Base-by-base conservation (phyloP, 2,888 invertebrate species). In the Agriopis leucophaearia region DNA sequence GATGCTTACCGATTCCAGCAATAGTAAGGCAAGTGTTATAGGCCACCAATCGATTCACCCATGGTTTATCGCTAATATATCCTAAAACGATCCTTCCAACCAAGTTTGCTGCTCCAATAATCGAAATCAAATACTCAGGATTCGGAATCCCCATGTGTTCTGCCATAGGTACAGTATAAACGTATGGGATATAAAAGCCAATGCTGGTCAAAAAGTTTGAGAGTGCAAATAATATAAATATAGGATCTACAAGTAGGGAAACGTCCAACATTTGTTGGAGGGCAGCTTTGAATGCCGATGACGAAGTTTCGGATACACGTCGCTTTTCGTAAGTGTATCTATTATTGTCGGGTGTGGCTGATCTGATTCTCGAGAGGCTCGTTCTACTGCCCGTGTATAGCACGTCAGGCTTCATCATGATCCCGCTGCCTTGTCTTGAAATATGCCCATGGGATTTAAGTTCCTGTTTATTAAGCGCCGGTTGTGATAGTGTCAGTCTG, bases 181-280 rank as follows among this genome's bases (percentile, higher is more conserved):
- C 96, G 85, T 98, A 98, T 44, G 99, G 99, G 82, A 99, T 96
- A 88, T 98, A 98, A 94, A 98, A 99, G 70, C 99, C 99, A 83
- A 99, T 96, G 85, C 98, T 99, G 51, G 98, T 98, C 84, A 97
- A 96, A 87, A 99, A 98, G 91, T 99, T 99, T 47, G 99, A 99
- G 63, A 98, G 79, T 13, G 97, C 96, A 88, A 99, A 99, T 70
- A 99, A 91, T 73, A 99, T 94, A 88, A 99, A 99, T 73, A 99
- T 94, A 38, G 96, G 95, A 88, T 99, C 97, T 78, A 96, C 95
- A 66, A 99, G 95, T 57, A 99, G 94, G 0, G 96, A 95, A 74
- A 99, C 94, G 84, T 99, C 97, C 81, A 99, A 95, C 97, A 99
- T 98, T 89, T 96, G 96, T 56, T 94, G 93, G 68, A 97, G 90